Evolutionary conservation across 2,113 vertebrate genomes (phyloP).

Genomic region (Tringa solitaria): DNA sequence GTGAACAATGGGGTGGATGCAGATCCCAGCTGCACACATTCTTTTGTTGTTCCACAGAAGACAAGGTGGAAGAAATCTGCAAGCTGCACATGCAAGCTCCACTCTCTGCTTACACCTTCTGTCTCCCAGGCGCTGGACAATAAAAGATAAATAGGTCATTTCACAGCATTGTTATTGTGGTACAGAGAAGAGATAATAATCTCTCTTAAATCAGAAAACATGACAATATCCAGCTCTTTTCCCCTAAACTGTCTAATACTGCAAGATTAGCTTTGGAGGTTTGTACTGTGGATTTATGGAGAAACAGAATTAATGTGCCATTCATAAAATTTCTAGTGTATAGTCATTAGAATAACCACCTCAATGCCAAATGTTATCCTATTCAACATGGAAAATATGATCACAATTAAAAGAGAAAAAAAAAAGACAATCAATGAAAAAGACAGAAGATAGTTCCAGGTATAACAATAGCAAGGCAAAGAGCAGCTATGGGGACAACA

Average conservation of each 20-base stretch:
- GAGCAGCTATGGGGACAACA: background rate
- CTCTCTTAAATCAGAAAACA: background rate
- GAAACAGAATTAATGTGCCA: constrained; percentile 29
- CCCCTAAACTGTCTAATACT: background rate
- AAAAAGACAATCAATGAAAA: background rate
- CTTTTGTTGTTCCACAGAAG: background rate
- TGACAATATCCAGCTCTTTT: background rate
- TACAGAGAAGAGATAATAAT: background rate
- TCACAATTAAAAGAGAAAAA: background rate
- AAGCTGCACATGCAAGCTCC: background rate
- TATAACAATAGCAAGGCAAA: background rate
- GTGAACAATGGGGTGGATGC: background rate
- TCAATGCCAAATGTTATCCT: background rate
- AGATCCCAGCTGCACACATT: background rate
- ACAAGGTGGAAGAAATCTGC: background rate
- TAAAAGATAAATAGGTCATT: constrained; percentile 19
- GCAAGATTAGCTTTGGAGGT: background rate
- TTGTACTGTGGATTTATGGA: constrained; percentile 12
- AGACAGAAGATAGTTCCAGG: background rate
- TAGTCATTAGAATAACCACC: background rate
- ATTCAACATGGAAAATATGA: background rate
- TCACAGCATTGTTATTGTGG: background rate
- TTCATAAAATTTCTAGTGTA: background rate
- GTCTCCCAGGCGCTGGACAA: background rate
- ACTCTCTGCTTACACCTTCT: background rate